A percentile compares a stretch with the other conserved stretches of the same genome.
phyloP scores from a whole-genome alignment of 2,797 vertebrate genomes.

The Trachops cirrhosus region DNA sequence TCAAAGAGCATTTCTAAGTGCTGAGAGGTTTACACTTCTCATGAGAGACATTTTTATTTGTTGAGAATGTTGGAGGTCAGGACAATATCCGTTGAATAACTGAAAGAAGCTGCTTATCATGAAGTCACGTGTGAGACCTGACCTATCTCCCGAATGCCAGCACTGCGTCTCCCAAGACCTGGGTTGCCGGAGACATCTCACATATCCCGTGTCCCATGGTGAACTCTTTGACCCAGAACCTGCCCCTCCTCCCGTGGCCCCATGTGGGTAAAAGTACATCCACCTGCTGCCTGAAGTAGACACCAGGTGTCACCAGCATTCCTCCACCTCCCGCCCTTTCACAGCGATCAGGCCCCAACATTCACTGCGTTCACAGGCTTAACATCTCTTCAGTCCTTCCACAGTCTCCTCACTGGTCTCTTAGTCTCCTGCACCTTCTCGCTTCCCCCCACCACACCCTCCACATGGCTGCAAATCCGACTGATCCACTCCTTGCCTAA shows the following conservation, averaged over 20 bases:
- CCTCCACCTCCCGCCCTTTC: neutral
- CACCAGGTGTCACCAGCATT: fast-evolving
- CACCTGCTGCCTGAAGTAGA: neutral
- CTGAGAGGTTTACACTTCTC: neutral
- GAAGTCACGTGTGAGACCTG: neutral
- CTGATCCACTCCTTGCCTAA: neutral
- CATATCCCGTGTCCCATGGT: fast-evolving
- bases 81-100: neutral
- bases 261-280: neutral
- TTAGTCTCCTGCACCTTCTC: neutral
- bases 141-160: neutral
- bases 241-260: neutral
- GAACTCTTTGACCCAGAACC: neutral
- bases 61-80: no score
- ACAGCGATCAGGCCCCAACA: neutral
- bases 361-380: neutral
- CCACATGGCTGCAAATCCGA: neutral
- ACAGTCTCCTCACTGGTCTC: neutral
- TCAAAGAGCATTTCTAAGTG: neutral
- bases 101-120: neutral
- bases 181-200: neutral
- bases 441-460: neutral
- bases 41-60: neutral
- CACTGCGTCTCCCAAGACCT: neutral
- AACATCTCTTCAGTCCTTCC: neutral